Evolutionary conservation across 1,140 invertebrate genomes (phyloP).

Genomic region (Popillia japonica): DNA sequence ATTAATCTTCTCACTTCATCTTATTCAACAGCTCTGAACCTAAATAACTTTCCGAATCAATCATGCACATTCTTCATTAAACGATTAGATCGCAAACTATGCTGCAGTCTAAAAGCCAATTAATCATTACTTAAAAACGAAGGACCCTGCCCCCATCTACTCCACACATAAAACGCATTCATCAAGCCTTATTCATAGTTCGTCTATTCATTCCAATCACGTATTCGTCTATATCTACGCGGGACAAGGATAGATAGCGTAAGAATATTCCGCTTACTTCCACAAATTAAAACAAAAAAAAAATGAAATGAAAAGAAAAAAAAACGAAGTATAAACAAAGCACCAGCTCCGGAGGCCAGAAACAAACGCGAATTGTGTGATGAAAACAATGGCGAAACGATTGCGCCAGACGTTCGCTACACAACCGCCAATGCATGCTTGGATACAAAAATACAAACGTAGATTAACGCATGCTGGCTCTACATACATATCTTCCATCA

Average conservation of each 20-base stretch:
- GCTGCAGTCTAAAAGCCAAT: constrained; percentile 3
- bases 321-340: neutral
- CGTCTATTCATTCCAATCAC: constrained; percentile 10
- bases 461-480: too few species aligned
- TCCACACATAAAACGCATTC: constrained; percentile 14
- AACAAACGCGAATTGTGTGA: constrained; percentile 14
- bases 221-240: neutral
- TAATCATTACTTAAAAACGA: neutral
- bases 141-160: neutral
- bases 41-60: too few species aligned
- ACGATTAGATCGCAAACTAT: neutral
- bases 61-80: neutral
- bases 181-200: neutral
- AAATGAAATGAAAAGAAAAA: neutral
- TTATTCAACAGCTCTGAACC: too few species aligned
- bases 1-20: too few species aligned
- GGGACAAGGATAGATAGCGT: neutral
- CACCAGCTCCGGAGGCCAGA: constrained; percentile 3
- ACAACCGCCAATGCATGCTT: neutral
- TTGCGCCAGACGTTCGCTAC: neutral
- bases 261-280: constrained; percentile 3
- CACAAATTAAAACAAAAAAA: constrained; percentile 13
- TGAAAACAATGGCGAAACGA: constrained; percentile 27
- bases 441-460: too few species aligned
- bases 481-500: neutral